Percentiles rank a stretch among this genome's conserved stretches.
phyloP scores from a whole-genome alignment of 1,140 invertebrate species.

The Wiebesia pumilae region DNA sequence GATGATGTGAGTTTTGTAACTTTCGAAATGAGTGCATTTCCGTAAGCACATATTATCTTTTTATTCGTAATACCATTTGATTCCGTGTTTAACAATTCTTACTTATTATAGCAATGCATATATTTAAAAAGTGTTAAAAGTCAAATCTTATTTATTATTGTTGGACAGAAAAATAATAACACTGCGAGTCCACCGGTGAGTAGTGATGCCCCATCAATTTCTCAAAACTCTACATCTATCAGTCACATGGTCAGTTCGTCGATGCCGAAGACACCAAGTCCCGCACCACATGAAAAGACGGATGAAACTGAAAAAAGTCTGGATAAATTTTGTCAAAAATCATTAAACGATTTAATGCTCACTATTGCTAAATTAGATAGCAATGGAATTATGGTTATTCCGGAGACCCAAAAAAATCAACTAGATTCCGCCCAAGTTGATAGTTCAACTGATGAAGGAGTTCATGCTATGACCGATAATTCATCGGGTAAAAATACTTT shows the following conservation, averaged over 20 bases:
- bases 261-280: conserved; percentile 88
- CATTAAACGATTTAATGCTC: conserved; percentile 88
- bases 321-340: conserved; percentile 87
- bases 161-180: conserved; percentile 34
- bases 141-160: background rate
- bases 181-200: conserved; percentile 40
- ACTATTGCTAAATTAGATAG: conserved; percentile 89
- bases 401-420: conserved; percentile 74
- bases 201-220: conserved; percentile 53
- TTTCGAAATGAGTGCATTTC: too few relatives aligned
- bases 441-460: conserved; percentile 71
- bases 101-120: too few relatives aligned
- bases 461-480: conserved; percentile 65
- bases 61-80: too few relatives aligned
- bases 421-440: conserved; percentile 71
- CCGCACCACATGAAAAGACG: conserved; percentile 69
- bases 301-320: conserved; percentile 78
- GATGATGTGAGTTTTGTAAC: too few relatives aligned
- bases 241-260: conserved; percentile 82
- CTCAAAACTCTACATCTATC: conserved; percentile 56
- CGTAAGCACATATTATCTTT: too few relatives aligned
- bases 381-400: conserved; percentile 84
- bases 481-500: conserved; percentile 63
- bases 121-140: too few relatives aligned
- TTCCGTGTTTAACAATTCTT: too few relatives aligned